A percentile compares a stretch with the other conserved stretches of the same genome.
phyloP scores from a whole-genome alignment of 1,140 invertebrate genomes.

The Ditylenchus dipsaci region DNA sequence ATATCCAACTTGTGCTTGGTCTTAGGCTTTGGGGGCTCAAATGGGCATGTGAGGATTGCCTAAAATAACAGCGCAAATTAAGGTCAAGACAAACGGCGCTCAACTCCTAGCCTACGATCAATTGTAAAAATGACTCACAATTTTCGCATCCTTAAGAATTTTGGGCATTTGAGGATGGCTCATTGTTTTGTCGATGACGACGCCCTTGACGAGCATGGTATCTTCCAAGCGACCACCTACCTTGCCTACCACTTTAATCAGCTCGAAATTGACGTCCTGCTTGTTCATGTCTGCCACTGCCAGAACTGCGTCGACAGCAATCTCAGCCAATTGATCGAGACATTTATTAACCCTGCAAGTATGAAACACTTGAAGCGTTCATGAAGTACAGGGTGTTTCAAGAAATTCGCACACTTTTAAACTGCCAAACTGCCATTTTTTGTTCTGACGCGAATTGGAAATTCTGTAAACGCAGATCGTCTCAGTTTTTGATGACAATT shows the following conservation, averaged over 20 bases:
- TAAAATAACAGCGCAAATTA: too few relatives aligned
- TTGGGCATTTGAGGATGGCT: conserved; percentile 95
- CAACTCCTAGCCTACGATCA: too few relatives aligned
- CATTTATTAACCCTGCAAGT: conserved; percentile 59
- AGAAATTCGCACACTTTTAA: too few relatives aligned
- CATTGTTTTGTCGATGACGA: conserved; percentile 96
- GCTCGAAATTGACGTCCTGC: conserved; percentile 95
- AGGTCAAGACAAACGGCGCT: too few relatives aligned
- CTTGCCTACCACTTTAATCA: conserved; percentile 98
- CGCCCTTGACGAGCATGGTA: conserved; percentile 89
- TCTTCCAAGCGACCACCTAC: conserved; percentile 95
- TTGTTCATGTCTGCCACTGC: conserved; percentile 87
- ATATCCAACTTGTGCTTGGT: conserved; percentile 99
- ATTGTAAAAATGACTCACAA: background rate
- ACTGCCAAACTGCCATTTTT: too few relatives aligned
- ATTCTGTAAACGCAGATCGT: too few relatives aligned
- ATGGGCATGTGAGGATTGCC: conserved; percentile 92
- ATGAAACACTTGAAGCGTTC: background rate
- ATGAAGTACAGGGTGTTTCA: too few relatives aligned
- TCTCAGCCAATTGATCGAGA: conserved; percentile 93
- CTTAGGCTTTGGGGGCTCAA: conserved; percentile 99
- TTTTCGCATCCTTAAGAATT: conserved; percentile 45
- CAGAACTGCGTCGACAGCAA: conserved; percentile 91
- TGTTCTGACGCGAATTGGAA: too few relatives aligned
- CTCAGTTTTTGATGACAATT: too few relatives aligned